Evolutionary conservation across 2,113 vertebrate species (phyloP).

Genomic region (Pelvicachromis taeniatus): DNA sequence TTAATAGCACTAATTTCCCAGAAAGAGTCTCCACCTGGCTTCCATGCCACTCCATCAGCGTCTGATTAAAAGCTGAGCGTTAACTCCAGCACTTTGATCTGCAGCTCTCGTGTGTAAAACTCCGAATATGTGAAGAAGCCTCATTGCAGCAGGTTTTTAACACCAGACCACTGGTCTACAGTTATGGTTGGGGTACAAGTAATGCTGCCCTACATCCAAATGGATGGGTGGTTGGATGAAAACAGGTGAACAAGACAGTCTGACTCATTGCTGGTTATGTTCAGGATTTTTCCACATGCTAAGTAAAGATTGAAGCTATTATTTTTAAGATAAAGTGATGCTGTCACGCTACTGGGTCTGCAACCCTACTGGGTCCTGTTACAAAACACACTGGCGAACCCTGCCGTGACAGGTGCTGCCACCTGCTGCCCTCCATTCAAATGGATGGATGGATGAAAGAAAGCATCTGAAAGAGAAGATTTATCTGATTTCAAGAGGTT

Average conservation of each 20-base stretch:
- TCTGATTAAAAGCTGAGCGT: constrained; percentile 33
- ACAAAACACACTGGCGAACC: too few species aligned
- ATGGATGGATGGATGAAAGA: fast-evolving
- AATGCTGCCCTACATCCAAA: not conserved
- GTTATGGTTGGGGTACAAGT: not conserved
- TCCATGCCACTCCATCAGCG: constrained; percentile 21
- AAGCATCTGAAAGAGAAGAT: too few species aligned
- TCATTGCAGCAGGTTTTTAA: not conserved
- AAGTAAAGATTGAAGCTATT: not conserved
- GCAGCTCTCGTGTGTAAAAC: not conserved
- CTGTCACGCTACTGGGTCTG: too few species aligned
- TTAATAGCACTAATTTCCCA: constrained; percentile 53
- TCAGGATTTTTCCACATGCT: not conserved
- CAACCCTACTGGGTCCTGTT: too few species aligned
- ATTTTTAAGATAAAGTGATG: not conserved
- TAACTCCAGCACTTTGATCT: constrained; percentile 8
- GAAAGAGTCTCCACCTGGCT: constrained; percentile 49
- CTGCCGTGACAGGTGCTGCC: not conserved
- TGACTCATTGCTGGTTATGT: not conserved
- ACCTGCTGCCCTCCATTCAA: not conserved
- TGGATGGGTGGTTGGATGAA: not conserved
- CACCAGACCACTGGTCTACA: not conserved
- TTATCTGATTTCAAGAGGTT: not conserved
- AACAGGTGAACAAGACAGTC: not conserved
- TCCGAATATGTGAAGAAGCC: not conserved